These are phyloP conservation scores for Festucalex cinctus DNA, from an alignment of 2,113 vertebrate species.

Conservation along the genomic window DNA sequence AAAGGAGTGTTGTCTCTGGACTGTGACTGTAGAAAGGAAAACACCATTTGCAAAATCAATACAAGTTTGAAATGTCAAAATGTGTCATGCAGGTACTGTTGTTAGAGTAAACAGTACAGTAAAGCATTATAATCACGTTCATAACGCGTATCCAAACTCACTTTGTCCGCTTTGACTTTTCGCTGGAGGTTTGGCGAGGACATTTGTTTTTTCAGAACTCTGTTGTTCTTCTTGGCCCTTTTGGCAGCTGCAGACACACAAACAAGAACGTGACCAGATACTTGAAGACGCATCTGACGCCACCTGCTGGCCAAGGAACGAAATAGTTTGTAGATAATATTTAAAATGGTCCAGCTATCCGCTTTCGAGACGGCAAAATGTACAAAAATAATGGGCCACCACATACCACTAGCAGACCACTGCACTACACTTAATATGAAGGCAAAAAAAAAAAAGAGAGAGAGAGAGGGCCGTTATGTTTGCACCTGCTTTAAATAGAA, in stretches of 20 bases:
- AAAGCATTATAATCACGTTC: neutral
- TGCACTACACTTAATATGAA: neutral
- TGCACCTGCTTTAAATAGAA: neutral
- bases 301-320: constrained; percentile 36
- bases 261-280: neutral
- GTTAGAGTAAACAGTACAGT: neutral
- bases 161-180: constrained; percentile 87
- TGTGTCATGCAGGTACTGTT: neutral
- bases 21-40: constrained; percentile 63
- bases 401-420: no score
- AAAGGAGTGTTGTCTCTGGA: constrained; percentile 88
- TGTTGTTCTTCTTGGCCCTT: constrained; percentile 81
- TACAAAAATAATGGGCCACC: neutral
- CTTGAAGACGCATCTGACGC: neutral
- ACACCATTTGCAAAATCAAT: neutral
- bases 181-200: constrained; percentile 87
- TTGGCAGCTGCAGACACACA: constrained; percentile 63
- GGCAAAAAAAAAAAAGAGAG: neutral
- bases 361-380: neutral
- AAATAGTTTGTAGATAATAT: neutral
- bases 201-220: constrained; percentile 83
- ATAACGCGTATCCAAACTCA: constrained; percentile 40
- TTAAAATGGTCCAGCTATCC: no score
- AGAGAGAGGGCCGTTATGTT: neutral
- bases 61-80: neutral